A percentile compares a stretch with the other conserved stretches of the same genome.
phyloP scores from a whole-genome alignment of 2,113 vertebrate species.

The Clarias macrocephalus region DNA sequence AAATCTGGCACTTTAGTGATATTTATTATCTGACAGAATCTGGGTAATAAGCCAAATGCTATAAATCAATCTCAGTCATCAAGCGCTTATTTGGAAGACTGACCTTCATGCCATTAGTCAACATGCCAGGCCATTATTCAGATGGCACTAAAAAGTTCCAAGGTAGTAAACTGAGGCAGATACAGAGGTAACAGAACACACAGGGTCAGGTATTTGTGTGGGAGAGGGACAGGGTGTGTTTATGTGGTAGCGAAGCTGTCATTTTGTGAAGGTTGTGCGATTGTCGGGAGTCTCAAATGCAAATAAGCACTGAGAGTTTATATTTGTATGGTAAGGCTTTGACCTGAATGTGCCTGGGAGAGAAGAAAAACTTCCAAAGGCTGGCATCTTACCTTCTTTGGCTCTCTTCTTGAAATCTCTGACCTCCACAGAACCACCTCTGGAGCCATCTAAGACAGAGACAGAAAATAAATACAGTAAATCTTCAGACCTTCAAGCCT shows the following conservation, averaged over 20 bases:
- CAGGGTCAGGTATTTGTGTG: constrained; percentile 54
- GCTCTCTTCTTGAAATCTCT: constrained; percentile 93
- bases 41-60: constrained; percentile 33
- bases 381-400: constrained; percentile 84
- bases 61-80: constrained; percentile 35
- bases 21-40: constrained; percentile 40
- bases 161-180: constrained; percentile 35
- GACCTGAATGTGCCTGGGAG: constrained; percentile 41
- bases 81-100: constrained; percentile 11
- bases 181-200: constrained; percentile 56
- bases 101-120: not conserved
- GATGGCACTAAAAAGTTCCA: constrained; percentile 29
- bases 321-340: constrained; percentile 52
- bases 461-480: constrained; percentile 9
- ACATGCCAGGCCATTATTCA: not conserved
- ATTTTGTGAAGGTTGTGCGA: constrained; percentile 63
- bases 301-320: constrained; percentile 57
- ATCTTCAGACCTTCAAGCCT: too few relatives aligned
- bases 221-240: constrained; percentile 53
- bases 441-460: constrained; percentile 79
- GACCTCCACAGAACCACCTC: constrained; percentile 88
- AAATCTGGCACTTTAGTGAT: constrained; percentile 50
- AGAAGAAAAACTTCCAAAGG: constrained; percentile 44
- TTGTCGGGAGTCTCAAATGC: constrained; percentile 57
- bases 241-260: constrained; percentile 49